Percentiles rank a stretch among this genome's conserved stretches.
phyloP scores from a whole-genome alignment of 2,888 invertebrate species.

The Drosophila paramelanica region DNA sequence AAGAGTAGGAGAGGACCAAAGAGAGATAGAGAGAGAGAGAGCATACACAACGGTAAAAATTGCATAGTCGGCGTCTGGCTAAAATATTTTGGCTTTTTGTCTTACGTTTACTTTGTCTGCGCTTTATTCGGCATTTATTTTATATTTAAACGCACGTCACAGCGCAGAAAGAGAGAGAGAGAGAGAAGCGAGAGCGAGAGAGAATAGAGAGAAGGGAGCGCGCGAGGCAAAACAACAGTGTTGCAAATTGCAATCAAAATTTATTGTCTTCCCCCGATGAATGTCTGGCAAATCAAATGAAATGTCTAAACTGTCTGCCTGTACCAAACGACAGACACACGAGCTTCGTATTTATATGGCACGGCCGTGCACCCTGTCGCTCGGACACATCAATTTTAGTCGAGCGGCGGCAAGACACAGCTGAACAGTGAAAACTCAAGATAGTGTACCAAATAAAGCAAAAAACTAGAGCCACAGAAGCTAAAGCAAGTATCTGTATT shows the following conservation, averaged over 20 bases:
- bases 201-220: neutral
- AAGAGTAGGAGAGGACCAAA: neutral
- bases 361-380: slow-evolving; percentile 53
- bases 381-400: slow-evolving; percentile 59
- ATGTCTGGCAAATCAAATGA: slow-evolving; percentile 63
- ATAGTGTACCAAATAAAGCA: neutral
- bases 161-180: neutral
- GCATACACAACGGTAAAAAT: slow-evolving; percentile 37
- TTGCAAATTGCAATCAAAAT: slow-evolving; percentile 71
- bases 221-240: slow-evolving; percentile 32
- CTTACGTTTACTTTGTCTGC: slow-evolving; percentile 46
- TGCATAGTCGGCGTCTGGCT: slow-evolving; percentile 64
- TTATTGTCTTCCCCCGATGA: slow-evolving; percentile 67
- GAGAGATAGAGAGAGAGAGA: neutral
- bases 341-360: slow-evolving; percentile 56
- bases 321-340: slow-evolving; percentile 29
- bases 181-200: too few species aligned
- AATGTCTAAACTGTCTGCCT: slow-evolving; percentile 58
- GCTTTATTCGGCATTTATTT: slow-evolving; percentile 53
- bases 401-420: slow-evolving; percentile 16
- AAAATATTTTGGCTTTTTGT: slow-evolving; percentile 40
- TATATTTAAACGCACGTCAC: slow-evolving; percentile 38
- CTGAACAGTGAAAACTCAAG: slow-evolving; percentile 19
- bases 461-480: neutral
- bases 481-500: neutral